Percentiles rank a stretch among this genome's conserved stretches.
Evolutionary conservation across 2,888 invertebrate genomes (phyloP).

Genomic region (Tribolium freemani): DNA sequence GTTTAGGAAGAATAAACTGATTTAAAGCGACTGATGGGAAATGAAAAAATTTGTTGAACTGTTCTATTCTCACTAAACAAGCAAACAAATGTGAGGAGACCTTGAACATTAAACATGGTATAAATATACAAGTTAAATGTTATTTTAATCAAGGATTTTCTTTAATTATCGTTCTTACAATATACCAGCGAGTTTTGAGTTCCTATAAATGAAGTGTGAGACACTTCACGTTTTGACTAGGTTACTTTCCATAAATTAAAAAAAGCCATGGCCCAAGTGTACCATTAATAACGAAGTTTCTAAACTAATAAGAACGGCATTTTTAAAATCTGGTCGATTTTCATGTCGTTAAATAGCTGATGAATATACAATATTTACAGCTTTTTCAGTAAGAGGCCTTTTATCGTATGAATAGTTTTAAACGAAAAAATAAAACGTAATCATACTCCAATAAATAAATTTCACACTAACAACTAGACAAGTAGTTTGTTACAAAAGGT

Average conservation of each 20-base stretch:
- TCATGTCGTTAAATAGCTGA: slow-evolving; percentile 58
- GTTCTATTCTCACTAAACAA: slow-evolving; percentile 53
- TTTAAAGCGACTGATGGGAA: background rate
- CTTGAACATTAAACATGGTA: slow-evolving; percentile 56
- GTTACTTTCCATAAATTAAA: slow-evolving; percentile 65
- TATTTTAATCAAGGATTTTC: slow-evolving; percentile 50
- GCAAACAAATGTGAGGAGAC: slow-evolving; percentile 51
- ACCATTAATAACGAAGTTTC: slow-evolving; percentile 49
- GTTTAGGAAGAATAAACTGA: slow-evolving; percentile 45
- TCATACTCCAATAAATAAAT: slow-evolving; percentile 54
- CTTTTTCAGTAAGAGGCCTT: slow-evolving; percentile 50
- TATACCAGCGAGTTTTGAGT: slow-evolving; percentile 84
- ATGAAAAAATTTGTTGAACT: slow-evolving; percentile 9
- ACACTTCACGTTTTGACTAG: slow-evolving; percentile 67
- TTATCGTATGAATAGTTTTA: slow-evolving; percentile 51
- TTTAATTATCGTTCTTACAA: slow-evolving; percentile 75
- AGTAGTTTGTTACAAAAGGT: slow-evolving; percentile 43
- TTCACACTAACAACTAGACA: slow-evolving; percentile 56
- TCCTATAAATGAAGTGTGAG: slow-evolving; percentile 73
- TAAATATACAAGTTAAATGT: slow-evolving; percentile 61
- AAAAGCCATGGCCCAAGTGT: slow-evolving; percentile 59
- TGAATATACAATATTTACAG: slow-evolving; percentile 67
- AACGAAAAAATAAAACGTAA: slow-evolving; percentile 50
- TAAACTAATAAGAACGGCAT: slow-evolving; percentile 48
- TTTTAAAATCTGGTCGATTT: slow-evolving; percentile 51